Conservation (phyloP, 2,797 vertebrate species). For the Microchirus variegatus region DNA sequence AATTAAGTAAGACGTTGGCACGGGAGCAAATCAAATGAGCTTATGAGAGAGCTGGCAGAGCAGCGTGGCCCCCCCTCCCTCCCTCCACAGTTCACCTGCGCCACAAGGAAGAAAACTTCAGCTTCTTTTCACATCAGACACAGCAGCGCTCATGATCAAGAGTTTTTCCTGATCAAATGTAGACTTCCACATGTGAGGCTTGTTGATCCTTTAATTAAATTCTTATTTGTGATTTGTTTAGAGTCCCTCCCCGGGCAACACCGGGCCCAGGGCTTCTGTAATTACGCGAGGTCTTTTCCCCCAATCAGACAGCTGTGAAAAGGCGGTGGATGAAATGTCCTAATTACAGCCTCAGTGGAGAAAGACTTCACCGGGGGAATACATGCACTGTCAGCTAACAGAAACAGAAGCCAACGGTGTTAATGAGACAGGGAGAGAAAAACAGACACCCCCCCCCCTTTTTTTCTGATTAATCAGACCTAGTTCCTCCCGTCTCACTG, state of each 20-base stretch:
- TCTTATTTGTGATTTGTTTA: slow-evolving; percentile 62
- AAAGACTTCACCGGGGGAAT: slow-evolving; percentile 49
- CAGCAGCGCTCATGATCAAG: not conserved
- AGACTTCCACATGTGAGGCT: slow-evolving; percentile 24
- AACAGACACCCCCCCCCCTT: slow-evolving; percentile 3
- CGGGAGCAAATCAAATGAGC: slow-evolving; percentile 72
- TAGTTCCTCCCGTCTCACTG: slow-evolving; percentile 47
- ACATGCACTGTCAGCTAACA: slow-evolving; percentile 59
- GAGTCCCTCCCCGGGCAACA: slow-evolving; percentile 1
- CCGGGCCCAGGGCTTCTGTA: slow-evolving; percentile 46
- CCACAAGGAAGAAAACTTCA: slow-evolving; percentile 41
- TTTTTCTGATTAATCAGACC: slow-evolving; percentile 60
- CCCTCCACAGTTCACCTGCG: slow-evolving; percentile 50
- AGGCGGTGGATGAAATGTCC: slow-evolving; percentile 62
- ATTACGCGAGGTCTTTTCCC: slow-evolving; percentile 49
- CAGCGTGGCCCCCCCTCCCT: not conserved
- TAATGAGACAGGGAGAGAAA: slow-evolving; percentile 61
- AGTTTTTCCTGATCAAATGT: slow-evolving; percentile 11
- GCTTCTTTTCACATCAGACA: slow-evolving; percentile 13
- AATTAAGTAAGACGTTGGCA: slow-evolving; percentile 80
- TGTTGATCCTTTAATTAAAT: slow-evolving; percentile 58
- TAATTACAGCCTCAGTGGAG: slow-evolving; percentile 69
- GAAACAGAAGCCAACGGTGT: slow-evolving; percentile 60
- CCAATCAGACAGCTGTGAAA: slow-evolving; percentile 60
- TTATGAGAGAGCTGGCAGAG: slow-evolving; percentile 70